phyloP scores from a whole-genome alignment of 2,888 invertebrate genomes.

The Itoplectis maculator region DNA sequence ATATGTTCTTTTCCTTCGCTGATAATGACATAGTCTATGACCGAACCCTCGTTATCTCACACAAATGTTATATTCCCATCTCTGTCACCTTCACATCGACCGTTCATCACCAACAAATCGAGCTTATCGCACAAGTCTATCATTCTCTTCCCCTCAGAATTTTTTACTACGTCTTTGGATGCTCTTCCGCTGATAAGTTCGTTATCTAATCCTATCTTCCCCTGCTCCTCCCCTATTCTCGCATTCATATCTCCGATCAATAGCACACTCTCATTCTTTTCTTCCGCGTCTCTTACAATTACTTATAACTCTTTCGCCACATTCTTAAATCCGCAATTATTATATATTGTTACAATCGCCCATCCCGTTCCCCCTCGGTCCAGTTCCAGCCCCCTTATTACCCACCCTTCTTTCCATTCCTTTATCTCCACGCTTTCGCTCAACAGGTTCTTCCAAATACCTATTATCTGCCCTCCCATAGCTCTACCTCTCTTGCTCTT shows the following conservation, averaged over 20 bases:
- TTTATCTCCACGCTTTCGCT: neutral
- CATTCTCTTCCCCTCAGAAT: constrained; percentile 20
- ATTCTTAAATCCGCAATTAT: constrained; percentile 12
- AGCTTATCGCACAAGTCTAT: constrained; percentile 22
- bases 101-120: constrained; percentile 16
- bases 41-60: constrained; percentile 28
- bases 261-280: neutral
- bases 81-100: constrained; percentile 24
- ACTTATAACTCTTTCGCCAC: neutral
- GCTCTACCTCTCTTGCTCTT: constrained; percentile 30
- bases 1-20: neutral
- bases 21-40: constrained; percentile 35
- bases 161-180: constrained; percentile 21
- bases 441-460: constrained; percentile 27
- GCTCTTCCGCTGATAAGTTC: neutral
- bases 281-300: neutral
- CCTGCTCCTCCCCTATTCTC: constrained; percentile 34
- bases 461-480: constrained; percentile 37
- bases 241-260: constrained; percentile 54
- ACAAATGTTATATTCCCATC: constrained; percentile 11
- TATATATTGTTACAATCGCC: neutral
- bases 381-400: constrained; percentile 8
- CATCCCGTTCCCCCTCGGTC: constrained; percentile 9
- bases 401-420: constrained; percentile 43
- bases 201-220: constrained; percentile 5